Evolutionary conservation across 2,888 invertebrate genomes (phyloP).

Genomic region (Polietes domitor): DNA sequence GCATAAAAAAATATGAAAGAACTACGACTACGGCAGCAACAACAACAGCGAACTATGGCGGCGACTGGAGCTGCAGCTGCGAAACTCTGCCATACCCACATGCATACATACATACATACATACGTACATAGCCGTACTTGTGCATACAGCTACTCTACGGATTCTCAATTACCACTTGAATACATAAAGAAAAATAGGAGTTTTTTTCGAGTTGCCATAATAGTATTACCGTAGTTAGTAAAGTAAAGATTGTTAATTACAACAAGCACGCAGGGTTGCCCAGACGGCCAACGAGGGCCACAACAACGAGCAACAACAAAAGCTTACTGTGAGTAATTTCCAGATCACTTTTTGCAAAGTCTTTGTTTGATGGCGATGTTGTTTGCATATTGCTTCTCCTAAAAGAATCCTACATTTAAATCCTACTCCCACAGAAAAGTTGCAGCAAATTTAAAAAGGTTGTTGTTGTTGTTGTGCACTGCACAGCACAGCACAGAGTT

Average conservation of each 20-base stretch:
- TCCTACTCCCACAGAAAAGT: neutral
- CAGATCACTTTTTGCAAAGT: neutral
- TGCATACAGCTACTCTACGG: slow-evolving; percentile 49
- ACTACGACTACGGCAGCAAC: neutral
- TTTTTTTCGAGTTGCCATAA: slow-evolving; percentile 37
- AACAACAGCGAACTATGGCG: neutral
- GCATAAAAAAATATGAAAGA: slow-evolving; percentile 41
- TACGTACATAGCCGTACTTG: neutral
- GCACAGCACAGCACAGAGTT: neutral
- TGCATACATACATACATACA: neutral
- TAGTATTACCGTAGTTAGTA: slow-evolving; percentile 51
- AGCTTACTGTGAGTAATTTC: slow-evolving; percentile 10
- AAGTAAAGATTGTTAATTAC: slow-evolving; percentile 62
- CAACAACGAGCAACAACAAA: neutral
- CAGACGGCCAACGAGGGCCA: neutral
- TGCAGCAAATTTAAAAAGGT: neutral
- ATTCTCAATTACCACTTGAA: slow-evolving; percentile 62
- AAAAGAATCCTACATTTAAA: neutral
- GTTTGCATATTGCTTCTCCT: neutral
- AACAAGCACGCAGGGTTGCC: slow-evolving; percentile 42
- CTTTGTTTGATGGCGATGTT: neutral
- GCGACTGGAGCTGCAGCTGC: neutral
- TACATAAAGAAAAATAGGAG: slow-evolving; percentile 36
- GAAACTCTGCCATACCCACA: neutral
- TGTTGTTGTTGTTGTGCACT: neutral